A percentile compares a stretch with the other conserved stretches of the same genome.
Conservation (phyloP, 2,888 invertebrate species). For the Harpalus rubripes region DNA sequence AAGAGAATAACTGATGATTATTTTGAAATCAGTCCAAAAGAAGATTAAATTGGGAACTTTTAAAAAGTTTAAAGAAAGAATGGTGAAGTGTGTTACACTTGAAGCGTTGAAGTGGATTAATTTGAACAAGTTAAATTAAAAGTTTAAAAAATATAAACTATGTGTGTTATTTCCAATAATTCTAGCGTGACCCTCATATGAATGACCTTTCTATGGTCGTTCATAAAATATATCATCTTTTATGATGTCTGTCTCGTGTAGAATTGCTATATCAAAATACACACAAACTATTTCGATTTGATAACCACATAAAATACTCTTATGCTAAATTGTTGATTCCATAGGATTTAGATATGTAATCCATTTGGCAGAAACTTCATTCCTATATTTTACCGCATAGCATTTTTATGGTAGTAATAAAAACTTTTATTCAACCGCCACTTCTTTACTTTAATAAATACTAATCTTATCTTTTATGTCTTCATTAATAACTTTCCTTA, state of each 20-base stretch:
- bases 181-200: neutral
- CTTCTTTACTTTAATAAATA: slow-evolving; percentile 1
- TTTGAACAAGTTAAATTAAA: too few species aligned
- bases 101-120: too few species aligned
- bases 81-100: too few species aligned
- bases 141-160: too few species aligned
- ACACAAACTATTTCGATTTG: neutral
- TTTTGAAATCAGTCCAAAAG: too few species aligned
- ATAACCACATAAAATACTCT: neutral
- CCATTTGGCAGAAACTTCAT: neutral
- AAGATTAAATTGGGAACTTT: too few species aligned
- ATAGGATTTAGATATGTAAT: neutral
- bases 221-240: neutral
- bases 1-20: too few species aligned
- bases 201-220: neutral
- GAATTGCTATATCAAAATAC: neutral
- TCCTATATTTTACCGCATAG: neutral
- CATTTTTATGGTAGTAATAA: neutral
- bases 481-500: neutral
- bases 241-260: neutral
- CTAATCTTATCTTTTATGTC: slow-evolving; percentile 12
- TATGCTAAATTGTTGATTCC: neutral
- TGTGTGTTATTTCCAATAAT: too few species aligned
- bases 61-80: too few species aligned
- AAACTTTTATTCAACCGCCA: neutral